Percentiles rank a stretch among this genome's conserved stretches.
Conservation (phyloP, 2,113 vertebrate species). For the Cisticola juncidis region DNA sequence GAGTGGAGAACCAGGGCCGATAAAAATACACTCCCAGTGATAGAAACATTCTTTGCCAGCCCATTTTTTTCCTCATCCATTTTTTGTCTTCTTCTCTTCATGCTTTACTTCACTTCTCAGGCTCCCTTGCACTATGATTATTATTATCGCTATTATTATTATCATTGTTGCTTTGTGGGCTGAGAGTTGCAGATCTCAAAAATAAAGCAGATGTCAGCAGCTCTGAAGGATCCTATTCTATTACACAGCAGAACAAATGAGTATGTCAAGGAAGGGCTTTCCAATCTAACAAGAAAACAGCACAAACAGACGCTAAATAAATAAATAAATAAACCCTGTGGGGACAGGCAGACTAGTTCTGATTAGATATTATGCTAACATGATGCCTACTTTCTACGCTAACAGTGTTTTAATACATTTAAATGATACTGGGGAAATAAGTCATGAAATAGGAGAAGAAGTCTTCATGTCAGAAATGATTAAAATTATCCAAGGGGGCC, state of each 20-base stretch:
- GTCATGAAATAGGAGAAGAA: conserved; percentile 46
- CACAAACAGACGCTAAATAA: conserved; percentile 74
- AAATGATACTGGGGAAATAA: conserved; percentile 70
- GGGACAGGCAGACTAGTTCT: conserved; percentile 69
- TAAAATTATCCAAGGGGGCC: conserved; percentile 49
- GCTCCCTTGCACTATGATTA: conserved; percentile 41
- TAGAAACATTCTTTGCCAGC: not conserved
- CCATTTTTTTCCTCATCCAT: not conserved
- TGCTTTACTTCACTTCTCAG: conserved; percentile 54
- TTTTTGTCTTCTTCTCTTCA: conserved; percentile 22
- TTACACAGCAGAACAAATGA: conserved; percentile 77
- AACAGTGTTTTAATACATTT: conserved; percentile 75
- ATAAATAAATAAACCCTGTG: conserved; percentile 73
- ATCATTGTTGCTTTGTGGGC: conserved; percentile 69
- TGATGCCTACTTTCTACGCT: conserved; percentile 65
- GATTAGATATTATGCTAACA: conserved; percentile 79
- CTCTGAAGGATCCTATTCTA: conserved; percentile 70
- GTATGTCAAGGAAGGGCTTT: conserved; percentile 74
- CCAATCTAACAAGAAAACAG: conserved; percentile 75
- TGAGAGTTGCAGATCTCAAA: conserved; percentile 64
- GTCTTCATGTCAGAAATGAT: conserved; percentile 64
- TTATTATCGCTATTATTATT: conserved; percentile 69
- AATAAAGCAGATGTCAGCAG: conserved; percentile 77
- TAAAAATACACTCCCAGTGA: not conserved
- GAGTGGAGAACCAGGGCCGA: not conserved